Percentiles rank a stretch among this genome's conserved stretches.
Evolutionary conservation across 2,113 vertebrate genomes (phyloP).

Genomic region (Romanogobio albipinnatus): DNA sequence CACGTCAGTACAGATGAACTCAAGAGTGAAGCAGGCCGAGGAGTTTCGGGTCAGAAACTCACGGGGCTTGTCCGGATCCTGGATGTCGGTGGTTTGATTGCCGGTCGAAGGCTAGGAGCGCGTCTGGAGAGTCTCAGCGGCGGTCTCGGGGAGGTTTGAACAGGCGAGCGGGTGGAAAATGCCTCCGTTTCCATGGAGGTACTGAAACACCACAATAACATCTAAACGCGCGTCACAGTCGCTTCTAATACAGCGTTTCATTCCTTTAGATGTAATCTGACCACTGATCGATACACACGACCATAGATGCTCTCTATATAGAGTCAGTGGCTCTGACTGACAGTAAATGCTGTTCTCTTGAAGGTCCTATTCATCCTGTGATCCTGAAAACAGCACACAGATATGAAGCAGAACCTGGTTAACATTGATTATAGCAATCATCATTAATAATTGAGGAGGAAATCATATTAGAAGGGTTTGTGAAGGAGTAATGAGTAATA

Average conservation of each 20-base stretch:
- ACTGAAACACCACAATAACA: neutral
- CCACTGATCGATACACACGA: too few relatives aligned
- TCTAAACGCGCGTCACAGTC: neutral
- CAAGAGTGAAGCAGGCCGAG: conserved; percentile 27
- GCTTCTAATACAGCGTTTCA: too few relatives aligned
- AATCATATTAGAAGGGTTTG: neutral
- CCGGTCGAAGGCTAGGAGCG: neutral
- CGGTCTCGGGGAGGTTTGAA: neutral
- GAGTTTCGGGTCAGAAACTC: neutral
- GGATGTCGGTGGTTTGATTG: neutral
- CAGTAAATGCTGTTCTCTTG: neutral
- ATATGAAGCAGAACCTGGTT: too few relatives aligned
- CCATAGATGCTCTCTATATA: too few relatives aligned
- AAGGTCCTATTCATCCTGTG: neutral
- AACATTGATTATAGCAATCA: neutral
- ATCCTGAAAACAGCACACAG: neutral
- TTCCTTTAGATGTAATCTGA: too few relatives aligned
- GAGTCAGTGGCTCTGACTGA: too few relatives aligned
- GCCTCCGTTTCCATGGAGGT: conserved; percentile 35
- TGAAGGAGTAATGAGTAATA: too few relatives aligned
- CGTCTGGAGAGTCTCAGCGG: neutral
- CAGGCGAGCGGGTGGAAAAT: conserved; percentile 11
- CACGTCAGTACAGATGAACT: conserved; percentile 23
- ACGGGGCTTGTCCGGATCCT: neutral
- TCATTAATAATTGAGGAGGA: neutral